Base-by-base conservation (phyloP, 2,888 invertebrate species). In the Hartigia nigra region DNA sequence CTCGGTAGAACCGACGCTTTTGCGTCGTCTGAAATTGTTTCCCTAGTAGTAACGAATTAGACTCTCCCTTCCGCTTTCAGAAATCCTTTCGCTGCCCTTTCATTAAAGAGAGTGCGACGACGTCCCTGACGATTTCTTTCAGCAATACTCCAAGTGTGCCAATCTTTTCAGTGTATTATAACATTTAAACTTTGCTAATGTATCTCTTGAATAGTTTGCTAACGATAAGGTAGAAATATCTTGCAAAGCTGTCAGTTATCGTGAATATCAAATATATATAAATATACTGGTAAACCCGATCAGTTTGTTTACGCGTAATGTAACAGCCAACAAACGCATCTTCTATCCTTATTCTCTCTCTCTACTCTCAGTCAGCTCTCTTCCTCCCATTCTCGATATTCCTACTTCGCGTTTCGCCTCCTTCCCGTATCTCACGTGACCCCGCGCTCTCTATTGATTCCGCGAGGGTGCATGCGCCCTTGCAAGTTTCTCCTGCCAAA, bases 381-480 rank as follows among this genome's bases (percentile, higher is more conserved):
- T 70, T 79, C 76, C 76, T 77, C 76, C 78, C 69, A 75, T 70
- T 35, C 72, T 80, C 74, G 74, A 74, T 74, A 76, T 37, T 75
- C 78, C 77, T 77, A 77, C 37, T 74, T 74, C 31, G 55, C 23
- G 55, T 55, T 55, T 55, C 36, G 55, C 75, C 74, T 37, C 69
- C 75, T 70, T 37, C 70, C 23, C 70, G 80, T 23, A 69, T 72
- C 86, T 89, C 90, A 89, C 89, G 89, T 89, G 90, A 90, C 89
- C 76, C 88, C 85, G 86, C 72, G 81, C 83, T 82, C 83, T 86
- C 88, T 90, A 90, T 90, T 89, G 90, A 90, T 90, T 86, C 85
- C 85, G 84, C 84, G 87, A 84, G 87, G 86, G 89, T 88, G 89
- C 90, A 90, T 89, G 90, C 89, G 90, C 90, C 85, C 87, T 89